Evolutionary conservation across 2,797 vertebrate species (phyloP).

Genomic region (Hafferia zeledoni): DNA sequence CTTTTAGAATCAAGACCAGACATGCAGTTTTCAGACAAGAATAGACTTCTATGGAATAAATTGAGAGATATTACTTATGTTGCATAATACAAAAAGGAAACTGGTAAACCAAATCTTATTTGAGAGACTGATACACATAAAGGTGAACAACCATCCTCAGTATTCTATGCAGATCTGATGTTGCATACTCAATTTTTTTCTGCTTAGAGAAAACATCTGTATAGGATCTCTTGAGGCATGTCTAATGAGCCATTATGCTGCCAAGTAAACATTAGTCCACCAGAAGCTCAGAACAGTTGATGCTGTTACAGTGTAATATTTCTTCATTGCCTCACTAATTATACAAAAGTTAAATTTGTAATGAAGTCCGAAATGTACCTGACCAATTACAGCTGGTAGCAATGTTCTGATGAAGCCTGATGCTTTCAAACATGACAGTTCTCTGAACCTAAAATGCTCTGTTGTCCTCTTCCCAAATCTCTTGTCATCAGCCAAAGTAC

Average conservation of each 20-base stretch:
- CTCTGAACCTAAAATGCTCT: neutral
- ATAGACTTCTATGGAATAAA: neutral
- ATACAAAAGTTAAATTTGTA: constrained; percentile 69
- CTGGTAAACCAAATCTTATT: neutral
- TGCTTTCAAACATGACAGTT: neutral
- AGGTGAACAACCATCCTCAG: constrained; percentile 10
- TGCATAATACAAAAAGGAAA: neutral
- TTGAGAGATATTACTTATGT: neutral
- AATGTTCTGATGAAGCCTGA: neutral
- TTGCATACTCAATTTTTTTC: constrained; percentile 69
- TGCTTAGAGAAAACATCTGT: constrained; percentile 52
- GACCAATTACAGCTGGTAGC: neutral
- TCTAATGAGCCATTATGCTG: constrained; percentile 75
- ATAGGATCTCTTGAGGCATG: constrained; percentile 55
- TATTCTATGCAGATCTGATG: constrained; percentile 41
- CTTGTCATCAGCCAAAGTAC: neutral
- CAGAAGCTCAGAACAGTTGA: constrained; percentile 61
- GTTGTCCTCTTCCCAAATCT: neutral
- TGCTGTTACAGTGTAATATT: constrained; percentile 1
- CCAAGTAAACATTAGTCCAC: constrained; percentile 73
- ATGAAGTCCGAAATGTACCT: constrained; percentile 59
- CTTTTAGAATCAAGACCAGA: neutral
- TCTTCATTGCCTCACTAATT: constrained; percentile 72
- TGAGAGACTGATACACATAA: neutral
- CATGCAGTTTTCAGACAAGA: neutral